Base-by-base conservation (phyloP, 2,888 invertebrate genomes). In the Rhogogaster chlorosoma region DNA sequence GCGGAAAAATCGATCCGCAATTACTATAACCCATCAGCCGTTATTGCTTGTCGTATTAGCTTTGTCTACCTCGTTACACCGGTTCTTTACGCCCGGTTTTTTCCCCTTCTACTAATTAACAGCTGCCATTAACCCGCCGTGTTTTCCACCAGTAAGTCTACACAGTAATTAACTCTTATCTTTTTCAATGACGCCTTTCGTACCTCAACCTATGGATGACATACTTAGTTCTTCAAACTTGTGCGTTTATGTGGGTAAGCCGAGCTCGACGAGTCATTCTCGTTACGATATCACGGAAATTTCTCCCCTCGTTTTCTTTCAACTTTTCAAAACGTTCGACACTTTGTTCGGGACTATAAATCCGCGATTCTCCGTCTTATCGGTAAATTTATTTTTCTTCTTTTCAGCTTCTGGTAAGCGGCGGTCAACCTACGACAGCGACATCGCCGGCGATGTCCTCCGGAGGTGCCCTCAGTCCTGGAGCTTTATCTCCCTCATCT, bases 371-470 rank as follows among this genome's bases (percentile, higher is more conserved):
- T 42, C 15, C 15, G 57, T 32, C 22, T 42, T 57, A 49, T 26
- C 6, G 32, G 42, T 53, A 29, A 32, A 49, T 82, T 84, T 83
- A 1, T 15, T 18, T 22, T 61, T 36, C 85, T 86, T 90, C 90
- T 87, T 95, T 95, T 42, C 95, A 97, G 97, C 95, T 97, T 94
- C 94, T 97, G 94, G 96, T 96, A 91, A 96, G 96, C 93, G 96
- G 95, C 91, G 95, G 96, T 92, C 96, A 97, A 94, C 96, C 96
- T 93, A 94, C 94, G 87, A 93, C 95, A 87, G 96, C 97, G 92
- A 95, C 95, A 90, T 96, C 96, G 90, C 95, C 96, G 90, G 95
- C 96, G 90, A 96, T 96, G 92, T 97, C 97, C 88, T 97, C 97
- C 89, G 97, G 97, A 84, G 95, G 95, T 86, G 96, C 96, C 87